These are phyloP conservation scores for Geodia barretti DNA, from an alignment of 37 sponge, comb jelly and placozoan genomes.

Conservation along the genomic window DNA sequence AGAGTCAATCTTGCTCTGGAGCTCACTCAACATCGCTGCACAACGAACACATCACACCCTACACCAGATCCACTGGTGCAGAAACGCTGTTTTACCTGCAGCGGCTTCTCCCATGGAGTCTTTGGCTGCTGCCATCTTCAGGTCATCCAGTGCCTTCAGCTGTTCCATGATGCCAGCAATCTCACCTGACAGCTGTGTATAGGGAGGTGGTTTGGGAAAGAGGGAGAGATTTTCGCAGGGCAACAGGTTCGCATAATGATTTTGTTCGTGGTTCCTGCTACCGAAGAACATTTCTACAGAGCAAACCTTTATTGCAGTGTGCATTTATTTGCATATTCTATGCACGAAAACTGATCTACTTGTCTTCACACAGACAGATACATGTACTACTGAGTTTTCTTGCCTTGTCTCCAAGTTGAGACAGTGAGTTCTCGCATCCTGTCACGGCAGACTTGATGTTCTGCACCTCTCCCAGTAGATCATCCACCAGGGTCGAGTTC, in stretches of 20 bases:
- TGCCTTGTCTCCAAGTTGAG: slow-evolving; percentile 12
- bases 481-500: slow-evolving; percentile 69
- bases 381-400: background rate
- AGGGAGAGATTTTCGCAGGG: background rate
- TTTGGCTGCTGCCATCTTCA: slow-evolving; percentile 45
- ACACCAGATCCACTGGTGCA: too few relatives aligned
- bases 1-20: slow-evolving; percentile 19
- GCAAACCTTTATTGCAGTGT: background rate
- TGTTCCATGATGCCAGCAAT: slow-evolving; percentile 15
- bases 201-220: too few relatives aligned
- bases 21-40: slow-evolving; percentile 29
- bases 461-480: slow-evolving; percentile 66
- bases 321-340: too few relatives aligned
- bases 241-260: background rate
- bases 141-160: slow-evolving; percentile 46
- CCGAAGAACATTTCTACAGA: background rate
- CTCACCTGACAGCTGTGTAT: slow-evolving; percentile 7
- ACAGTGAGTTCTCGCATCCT: background rate
- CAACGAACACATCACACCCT: background rate
- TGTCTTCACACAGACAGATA: background rate
- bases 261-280: background rate
- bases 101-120: slow-evolving; percentile 35
- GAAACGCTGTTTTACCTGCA: background rate
- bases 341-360: too few relatives aligned
- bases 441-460: slow-evolving; percentile 24